Base-by-base conservation (phyloP, 2,888 invertebrate species). In the Erebia ligea region DNA sequence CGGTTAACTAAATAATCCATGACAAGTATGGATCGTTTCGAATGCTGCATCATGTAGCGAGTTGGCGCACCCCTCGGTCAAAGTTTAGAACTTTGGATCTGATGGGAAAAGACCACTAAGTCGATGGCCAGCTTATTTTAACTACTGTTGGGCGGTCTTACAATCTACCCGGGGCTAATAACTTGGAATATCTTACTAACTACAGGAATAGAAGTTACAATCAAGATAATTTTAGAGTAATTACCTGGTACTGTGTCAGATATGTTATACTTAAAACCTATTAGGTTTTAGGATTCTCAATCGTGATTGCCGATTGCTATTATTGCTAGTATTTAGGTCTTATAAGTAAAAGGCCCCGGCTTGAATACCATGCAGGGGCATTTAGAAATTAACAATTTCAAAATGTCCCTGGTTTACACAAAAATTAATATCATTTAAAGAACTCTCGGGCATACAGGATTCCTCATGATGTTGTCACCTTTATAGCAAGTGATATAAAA, bases 21-120 rank as follows among this genome's bases (percentile, higher is more conserved):
- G 45, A 17, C 56, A 17, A 57, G 57, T 50, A 56, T 50, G 15
- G 40, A 17, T 42, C 15, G 50, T 68, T 68, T 65, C 21, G 42
- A 70, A 73, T 5, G 65, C 57, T 45, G 17, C 73, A 52, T 45
- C 57, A n/a, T 69, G 56, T 67, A 67, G 50, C 59, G 42, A 62
- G 56, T 62, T 70, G 68, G 69, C 68, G 71, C 68, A 70, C 69
- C 59, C 71, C 72, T 75, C 73, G 70, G 69, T 71, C 68, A 72
- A 73, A 74, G 68, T 74, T 74, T 65, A 61, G 72, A 77, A 77
- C 71, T 78, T 76, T 69, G 57, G 70, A 72, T 70, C 71, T 76
- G 75, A 75, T 74, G 77, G 76, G 74, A 69, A 72, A 73, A 71
- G 73, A 73, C 76, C 74, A 73, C 76, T 74, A 76, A 77, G 76